These are phyloP conservation scores for Gymnopithys bicolor DNA, from an alignment of 2,797 vertebrate genomes.

Conservation along the genomic window DNA sequence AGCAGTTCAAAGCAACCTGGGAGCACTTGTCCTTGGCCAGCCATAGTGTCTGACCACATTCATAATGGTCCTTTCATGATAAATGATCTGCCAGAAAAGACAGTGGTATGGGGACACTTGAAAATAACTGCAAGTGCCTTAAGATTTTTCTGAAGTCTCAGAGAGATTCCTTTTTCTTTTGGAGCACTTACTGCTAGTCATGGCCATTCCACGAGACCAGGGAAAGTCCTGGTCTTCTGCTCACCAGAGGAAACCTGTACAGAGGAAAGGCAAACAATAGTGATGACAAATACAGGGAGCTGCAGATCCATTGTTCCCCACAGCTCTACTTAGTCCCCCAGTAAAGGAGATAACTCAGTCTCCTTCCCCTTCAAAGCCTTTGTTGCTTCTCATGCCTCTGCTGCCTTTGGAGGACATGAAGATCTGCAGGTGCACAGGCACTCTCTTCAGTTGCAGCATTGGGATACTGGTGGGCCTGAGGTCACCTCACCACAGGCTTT, in stretches of 20 bases:
- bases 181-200: not conserved
- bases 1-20: not conserved
- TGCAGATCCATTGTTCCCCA: fast-evolving
- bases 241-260: not conserved
- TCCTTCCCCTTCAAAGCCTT: not conserved
- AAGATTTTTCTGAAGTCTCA: not conserved
- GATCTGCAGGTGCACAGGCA: not conserved
- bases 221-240: fast-evolving
- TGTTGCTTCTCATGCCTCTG: not conserved
- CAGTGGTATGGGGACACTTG: fast-evolving
- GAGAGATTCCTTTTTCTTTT: not conserved
- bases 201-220: fast-evolving
- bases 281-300: not conserved
- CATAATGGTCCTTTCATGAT: fast-evolving
- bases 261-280: not conserved
- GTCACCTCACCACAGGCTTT: not conserved
- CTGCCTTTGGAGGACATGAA: not conserved
- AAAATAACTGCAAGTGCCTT: not conserved
- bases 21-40: not conserved
- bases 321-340: not conserved
- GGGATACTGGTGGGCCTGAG: not conserved
- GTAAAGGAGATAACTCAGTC: not conserved
- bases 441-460: not conserved
- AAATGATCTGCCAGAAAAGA: fast-evolving
- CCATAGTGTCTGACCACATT: fast-evolving